Evolutionary conservation across 1,140 invertebrate species (phyloP).

Genomic region (Drosophila cardini): DNA sequence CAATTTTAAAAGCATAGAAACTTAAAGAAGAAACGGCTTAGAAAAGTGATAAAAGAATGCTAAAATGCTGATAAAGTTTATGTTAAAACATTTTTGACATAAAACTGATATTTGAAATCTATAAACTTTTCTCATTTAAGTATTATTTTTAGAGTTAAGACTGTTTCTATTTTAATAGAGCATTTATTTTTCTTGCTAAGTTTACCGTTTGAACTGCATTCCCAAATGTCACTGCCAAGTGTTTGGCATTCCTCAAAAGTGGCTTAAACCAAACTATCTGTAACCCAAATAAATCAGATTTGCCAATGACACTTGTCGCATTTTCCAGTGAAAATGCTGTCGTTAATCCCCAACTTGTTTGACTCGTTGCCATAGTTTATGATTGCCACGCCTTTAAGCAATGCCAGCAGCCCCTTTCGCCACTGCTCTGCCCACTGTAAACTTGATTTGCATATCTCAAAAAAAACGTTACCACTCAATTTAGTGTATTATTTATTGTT

Average conservation of each 20-base stretch:
- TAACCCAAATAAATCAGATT: constrained; percentile 5
- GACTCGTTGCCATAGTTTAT: background rate
- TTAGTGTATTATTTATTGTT: constrained; percentile 17
- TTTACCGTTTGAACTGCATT: background rate
- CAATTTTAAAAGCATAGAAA: too few relatives aligned
- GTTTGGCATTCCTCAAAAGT: background rate
- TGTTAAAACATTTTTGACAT: too few relatives aligned
- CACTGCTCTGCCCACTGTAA: background rate
- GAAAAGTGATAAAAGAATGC: too few relatives aligned
- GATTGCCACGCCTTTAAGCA: background rate
- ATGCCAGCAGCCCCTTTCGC: too few relatives aligned
- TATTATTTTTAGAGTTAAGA: too few relatives aligned
- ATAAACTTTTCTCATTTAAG: too few relatives aligned
- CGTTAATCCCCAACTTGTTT: constrained; percentile 21
- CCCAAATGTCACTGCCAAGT: too few relatives aligned
- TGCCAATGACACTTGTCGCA: constrained; percentile 4
- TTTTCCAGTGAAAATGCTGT: background rate
- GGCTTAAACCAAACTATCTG: background rate
- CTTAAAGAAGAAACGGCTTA: too few relatives aligned
- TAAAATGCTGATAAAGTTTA: too few relatives aligned
- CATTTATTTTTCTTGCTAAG: background rate
- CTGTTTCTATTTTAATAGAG: too few relatives aligned
- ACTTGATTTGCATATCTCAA: constrained; percentile 42
- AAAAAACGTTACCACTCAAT: constrained; percentile 32
- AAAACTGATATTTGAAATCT: too few relatives aligned